These are phyloP conservation scores for Terrapene triunguis DNA, from an alignment of 2,113 vertebrate genomes.

Conservation along the genomic window DNA sequence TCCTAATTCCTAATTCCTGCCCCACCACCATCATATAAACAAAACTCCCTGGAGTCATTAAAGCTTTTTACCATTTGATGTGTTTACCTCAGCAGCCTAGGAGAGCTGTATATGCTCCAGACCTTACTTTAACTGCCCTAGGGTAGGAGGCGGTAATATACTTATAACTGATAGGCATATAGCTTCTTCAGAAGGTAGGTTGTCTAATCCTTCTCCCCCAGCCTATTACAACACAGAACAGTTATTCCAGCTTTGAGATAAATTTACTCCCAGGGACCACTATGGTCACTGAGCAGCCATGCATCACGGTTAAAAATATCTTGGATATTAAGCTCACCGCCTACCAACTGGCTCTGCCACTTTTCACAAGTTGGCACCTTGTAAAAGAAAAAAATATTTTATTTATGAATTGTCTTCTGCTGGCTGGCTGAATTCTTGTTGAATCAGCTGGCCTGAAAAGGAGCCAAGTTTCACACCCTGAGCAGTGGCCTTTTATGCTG, in stretches of 20 bases:
- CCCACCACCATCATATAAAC: conserved; percentile 25
- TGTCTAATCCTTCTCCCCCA: not conserved
- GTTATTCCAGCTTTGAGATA: not conserved
- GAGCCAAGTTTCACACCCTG: not conserved
- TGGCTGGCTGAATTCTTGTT: not conserved
- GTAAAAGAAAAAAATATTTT: not conserved
- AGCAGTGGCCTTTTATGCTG: not conserved
- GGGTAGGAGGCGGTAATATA: not conserved
- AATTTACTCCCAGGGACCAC: not conserved
- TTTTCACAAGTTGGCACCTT: not conserved
- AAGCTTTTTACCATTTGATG: conserved; percentile 46
- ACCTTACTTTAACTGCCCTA: not conserved
- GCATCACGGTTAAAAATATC: not conserved
- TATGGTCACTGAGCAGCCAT: not conserved
- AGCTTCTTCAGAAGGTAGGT: not conserved
- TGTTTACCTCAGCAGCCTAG: conserved; percentile 17
- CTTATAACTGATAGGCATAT: not conserved
- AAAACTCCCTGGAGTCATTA: conserved; percentile 49
- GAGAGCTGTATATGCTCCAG: conserved; percentile 15
- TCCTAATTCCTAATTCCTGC: conserved; percentile 63
- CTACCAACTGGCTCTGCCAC: not conserved
- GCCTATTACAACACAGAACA: not conserved
- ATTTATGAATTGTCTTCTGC: not conserved
- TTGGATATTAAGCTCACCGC: not conserved
- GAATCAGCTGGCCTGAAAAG: not conserved